A percentile compares a stretch with the other conserved stretches of the same genome.
Evolutionary conservation across 2,888 invertebrate genomes (phyloP).

Genomic region (Thysanoteuthis rhombus): DNA sequence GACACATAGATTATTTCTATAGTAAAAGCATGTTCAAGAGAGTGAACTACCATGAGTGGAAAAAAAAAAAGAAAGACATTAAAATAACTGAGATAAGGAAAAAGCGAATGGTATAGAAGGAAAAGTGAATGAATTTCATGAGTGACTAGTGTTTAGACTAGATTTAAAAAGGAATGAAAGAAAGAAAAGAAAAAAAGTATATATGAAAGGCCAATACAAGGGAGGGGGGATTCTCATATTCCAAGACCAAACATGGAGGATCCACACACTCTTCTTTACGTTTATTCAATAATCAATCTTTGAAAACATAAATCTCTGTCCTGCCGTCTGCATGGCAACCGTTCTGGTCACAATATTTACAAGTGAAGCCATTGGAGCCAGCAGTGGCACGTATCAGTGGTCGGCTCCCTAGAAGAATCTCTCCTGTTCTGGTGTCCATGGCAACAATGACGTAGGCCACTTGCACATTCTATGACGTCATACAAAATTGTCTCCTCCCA

Average conservation of each 20-base stretch:
- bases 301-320: conserved; percentile 12
- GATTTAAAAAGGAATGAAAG: background rate
- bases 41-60: too few species aligned
- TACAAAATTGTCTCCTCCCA: background rate
- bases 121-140: background rate
- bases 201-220: background rate
- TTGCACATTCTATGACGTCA: background rate
- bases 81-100: background rate
- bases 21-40: too few species aligned
- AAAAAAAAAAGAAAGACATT: too few species aligned
- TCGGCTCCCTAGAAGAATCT: background rate
- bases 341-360: conserved; percentile 12
- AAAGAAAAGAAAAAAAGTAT: background rate
- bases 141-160: background rate
- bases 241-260: background rate
- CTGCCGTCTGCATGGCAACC: conserved; percentile 12
- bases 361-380: conserved; percentile 12
- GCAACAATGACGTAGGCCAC: background rate
- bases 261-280: background rate
- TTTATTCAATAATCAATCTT: conserved; percentile 12
- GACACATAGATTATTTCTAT: too few species aligned
- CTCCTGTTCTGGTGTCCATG: background rate
- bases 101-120: background rate
- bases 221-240: background rate
- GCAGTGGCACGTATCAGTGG: conserved; percentile 12